These are phyloP conservation scores for Coreoperca whiteheadi DNA, from an alignment of 2,113 vertebrate genomes.

Conservation along the genomic window DNA sequence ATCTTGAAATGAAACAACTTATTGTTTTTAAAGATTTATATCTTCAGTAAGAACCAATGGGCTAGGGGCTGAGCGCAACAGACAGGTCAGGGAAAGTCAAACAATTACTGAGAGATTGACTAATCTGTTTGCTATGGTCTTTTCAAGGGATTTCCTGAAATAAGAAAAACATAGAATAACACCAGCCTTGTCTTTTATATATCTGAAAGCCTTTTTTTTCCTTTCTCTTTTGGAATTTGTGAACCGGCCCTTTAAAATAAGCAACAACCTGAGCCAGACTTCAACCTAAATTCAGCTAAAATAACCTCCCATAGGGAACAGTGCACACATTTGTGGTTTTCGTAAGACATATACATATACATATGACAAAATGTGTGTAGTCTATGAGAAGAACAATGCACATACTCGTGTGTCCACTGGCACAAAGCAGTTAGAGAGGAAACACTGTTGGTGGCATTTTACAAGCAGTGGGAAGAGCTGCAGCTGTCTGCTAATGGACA, in stretches of 20 bases:
- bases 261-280: background rate
- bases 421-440: background rate
- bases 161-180: background rate
- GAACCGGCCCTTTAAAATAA: background rate
- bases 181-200: background rate
- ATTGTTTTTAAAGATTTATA: too few species aligned
- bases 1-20: too few species aligned
- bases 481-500: constrained; percentile 51
- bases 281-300: background rate
- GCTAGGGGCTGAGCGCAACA: too few species aligned
- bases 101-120: too few species aligned
- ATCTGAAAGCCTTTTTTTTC: background rate
- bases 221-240: background rate
- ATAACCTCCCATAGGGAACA: background rate
- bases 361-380: background rate
- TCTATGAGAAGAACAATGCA: background rate
- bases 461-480: constrained; percentile 33
- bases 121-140: too few species aligned
- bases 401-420: background rate
- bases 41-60: too few species aligned
- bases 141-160: too few species aligned
- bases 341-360: background rate
- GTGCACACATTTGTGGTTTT: background rate
- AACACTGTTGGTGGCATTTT: constrained; percentile 61
- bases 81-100: too few species aligned